Evolutionary conservation across 2,888 invertebrate genomes (phyloP).

Genomic region (Pemphredon lugubris): DNA sequence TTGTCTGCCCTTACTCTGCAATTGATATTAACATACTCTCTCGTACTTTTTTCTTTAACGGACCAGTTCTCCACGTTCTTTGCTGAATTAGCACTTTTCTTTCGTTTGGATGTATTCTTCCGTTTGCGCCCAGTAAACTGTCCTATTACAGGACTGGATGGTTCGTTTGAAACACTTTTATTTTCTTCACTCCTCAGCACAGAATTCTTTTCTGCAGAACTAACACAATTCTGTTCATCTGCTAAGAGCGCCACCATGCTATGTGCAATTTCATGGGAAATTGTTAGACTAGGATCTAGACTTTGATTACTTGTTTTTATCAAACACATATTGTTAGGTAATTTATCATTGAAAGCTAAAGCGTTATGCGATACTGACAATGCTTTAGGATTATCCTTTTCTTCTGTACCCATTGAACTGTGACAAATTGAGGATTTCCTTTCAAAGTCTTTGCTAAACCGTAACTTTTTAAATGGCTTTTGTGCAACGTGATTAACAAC

Average conservation of each 20-base stretch:
- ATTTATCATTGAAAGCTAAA: background rate
- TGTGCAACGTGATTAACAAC: conserved; percentile 7
- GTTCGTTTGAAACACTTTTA: conserved; percentile 35
- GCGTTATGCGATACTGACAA: background rate
- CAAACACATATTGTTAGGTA: background rate
- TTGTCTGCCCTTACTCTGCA: background rate
- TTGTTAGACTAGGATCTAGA: conserved; percentile 3
- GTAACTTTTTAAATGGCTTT: conserved; percentile 65
- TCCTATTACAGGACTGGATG: conserved; percentile 63
- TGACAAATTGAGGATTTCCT: conserved; percentile 64
- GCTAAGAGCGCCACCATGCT: conserved; percentile 76
- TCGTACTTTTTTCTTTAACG: background rate
- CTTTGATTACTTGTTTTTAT: background rate
- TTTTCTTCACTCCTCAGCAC: conserved; percentile 50
- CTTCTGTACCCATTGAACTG: conserved; percentile 17
- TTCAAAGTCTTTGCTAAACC: conserved; percentile 65
- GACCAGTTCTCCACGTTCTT: background rate
- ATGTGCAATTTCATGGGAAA: conserved; percentile 75
- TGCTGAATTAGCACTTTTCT: conserved; percentile 58
- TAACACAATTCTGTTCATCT: conserved; percentile 70
- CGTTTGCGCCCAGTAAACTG: conserved; percentile 55
- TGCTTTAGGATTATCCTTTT: background rate
- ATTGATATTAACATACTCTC: background rate
- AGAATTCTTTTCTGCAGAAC: conserved; percentile 6
- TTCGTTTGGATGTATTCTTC: conserved; percentile 33